Evolutionary conservation across 2,888 invertebrate genomes (phyloP).

Genomic region (Embidobia sp.): DNA sequence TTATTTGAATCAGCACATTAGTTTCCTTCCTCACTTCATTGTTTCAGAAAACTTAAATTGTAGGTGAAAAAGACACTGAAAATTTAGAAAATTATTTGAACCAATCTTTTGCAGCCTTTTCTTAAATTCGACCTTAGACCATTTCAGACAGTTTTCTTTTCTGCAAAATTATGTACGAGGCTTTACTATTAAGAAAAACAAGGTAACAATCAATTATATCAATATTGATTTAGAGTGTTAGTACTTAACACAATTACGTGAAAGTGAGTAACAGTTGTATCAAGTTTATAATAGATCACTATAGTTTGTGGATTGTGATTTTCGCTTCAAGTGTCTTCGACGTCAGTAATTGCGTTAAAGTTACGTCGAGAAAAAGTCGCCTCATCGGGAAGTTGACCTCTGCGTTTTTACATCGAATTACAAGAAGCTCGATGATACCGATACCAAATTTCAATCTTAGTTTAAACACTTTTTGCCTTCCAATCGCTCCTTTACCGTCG

Average conservation of each 20-base stretch:
- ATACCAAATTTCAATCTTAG: not conserved
- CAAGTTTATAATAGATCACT: conserved; percentile 32
- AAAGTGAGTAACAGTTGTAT: conserved; percentile 14
- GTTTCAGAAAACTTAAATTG: no score
- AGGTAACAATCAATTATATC: not conserved
- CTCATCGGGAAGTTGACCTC: conserved; percentile 13
- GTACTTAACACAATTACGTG: conserved; percentile 17
- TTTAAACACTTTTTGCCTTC: not conserved
- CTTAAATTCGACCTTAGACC: no score
- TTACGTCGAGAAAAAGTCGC: conserved; percentile 2
- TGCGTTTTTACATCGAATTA: conserved; percentile 6
- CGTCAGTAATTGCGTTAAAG: conserved; percentile 25
- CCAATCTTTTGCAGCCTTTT: no score
- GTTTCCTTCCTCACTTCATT: no score
- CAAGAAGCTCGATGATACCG: conserved; percentile 1
- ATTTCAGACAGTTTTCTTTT: no score
- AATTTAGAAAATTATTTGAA: no score
- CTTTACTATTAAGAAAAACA: not conserved
- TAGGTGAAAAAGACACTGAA: no score
- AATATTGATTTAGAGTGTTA: conserved; percentile 11
- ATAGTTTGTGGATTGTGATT: conserved; percentile 33
- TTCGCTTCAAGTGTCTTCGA: not conserved
- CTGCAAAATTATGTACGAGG: no score
- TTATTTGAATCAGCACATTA: no score
- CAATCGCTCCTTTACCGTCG: not conserved